Evolutionary conservation across 2,113 vertebrate genomes (phyloP), one percentile per base, ranked within the genome.

Genomic region (Potamarius usumacintae): DNA sequence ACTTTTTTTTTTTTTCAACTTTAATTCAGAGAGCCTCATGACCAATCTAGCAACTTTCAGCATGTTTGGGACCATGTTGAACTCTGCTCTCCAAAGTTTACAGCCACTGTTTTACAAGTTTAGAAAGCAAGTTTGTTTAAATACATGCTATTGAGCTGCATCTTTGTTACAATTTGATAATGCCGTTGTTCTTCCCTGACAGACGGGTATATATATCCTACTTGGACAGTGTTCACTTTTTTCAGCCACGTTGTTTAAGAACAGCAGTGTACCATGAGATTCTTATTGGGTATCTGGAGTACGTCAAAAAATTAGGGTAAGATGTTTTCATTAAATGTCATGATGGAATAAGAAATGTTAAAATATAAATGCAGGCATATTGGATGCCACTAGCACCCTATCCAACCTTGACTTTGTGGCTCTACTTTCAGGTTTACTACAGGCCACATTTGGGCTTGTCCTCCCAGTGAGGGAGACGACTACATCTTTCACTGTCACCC

Each of bases 401-500:
- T 18, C 27, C 11, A 48, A 18, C 25, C 34, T 30, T 53, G 27
- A 9, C 4, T 83, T 48, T 87, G 1, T 88, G 58, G 20, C 8
- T 71, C 53, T 58, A 25, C 6, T 80, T 11, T 50, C 88, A 98
- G 98, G 76, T 99, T 97, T 88, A 97, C 97, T 88, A 97, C 97
- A 58, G 98, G 98, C 2, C 98, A 99, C 90, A 99, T 99, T 92
- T 99, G 98, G 98, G 98, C 98, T 0, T 99, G 98, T 90, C 98
- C 98, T 0, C 98, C 98, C 11, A 99, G 98, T 87, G 98, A 99
- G 92, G 98, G 98, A 65, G 98, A 99, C 34, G 98, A 99, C 93
- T 99, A 99, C 93, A 99, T 99, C 91, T 99, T 99, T 93, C 98
- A 99, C 62, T 99, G 98, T 94, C 98, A 99, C 89, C 98, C 98